These are phyloP conservation scores for Drepanosiphum platanoidis DNA, from an alignment of 2,888 invertebrate species.

Conservation along the genomic window DNA sequence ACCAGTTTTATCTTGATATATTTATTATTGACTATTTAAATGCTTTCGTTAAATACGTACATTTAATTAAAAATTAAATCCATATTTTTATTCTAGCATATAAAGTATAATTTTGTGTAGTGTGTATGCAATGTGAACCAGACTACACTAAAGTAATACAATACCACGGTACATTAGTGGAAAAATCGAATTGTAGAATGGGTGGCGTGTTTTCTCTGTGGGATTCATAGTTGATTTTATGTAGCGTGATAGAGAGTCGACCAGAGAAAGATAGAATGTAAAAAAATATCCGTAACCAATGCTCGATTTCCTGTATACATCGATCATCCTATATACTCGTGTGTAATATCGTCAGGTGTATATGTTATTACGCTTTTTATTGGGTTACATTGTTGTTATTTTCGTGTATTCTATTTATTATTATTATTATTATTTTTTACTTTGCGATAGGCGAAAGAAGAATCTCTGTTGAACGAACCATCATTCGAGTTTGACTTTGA, in stretches of 20 bases:
- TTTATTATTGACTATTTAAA: no score
- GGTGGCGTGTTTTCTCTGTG: slow-evolving; percentile 58
- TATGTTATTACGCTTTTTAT: slow-evolving; percentile 45
- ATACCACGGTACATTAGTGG: slow-evolving; percentile 55
- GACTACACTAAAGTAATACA: slow-evolving; percentile 45
- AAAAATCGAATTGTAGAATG: slow-evolving; percentile 59
- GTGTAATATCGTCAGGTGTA: slow-evolving; percentile 53
- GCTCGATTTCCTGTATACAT: slow-evolving; percentile 60
- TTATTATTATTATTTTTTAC: background rate
- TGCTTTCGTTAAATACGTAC: no score
- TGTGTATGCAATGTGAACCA: slow-evolving; percentile 27
- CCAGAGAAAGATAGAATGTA: slow-evolving; percentile 44
- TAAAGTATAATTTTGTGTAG: slow-evolving; percentile 7
- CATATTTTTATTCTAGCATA: slow-evolving; percentile 1
- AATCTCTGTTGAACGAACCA: slow-evolving; percentile 54
- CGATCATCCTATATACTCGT: slow-evolving; percentile 53
- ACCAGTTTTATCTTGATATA: no score
- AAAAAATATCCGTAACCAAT: slow-evolving; percentile 60
- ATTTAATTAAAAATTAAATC: background rate
- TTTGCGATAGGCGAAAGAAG: slow-evolving; percentile 45
- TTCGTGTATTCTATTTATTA: slow-evolving; percentile 45
- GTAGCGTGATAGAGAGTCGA: slow-evolving; percentile 53
- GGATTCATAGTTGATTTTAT: slow-evolving; percentile 53
- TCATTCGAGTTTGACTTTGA: slow-evolving; percentile 49
- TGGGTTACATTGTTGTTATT: slow-evolving; percentile 53